Evolutionary conservation across 2,113 vertebrate genomes (phyloP).

Genomic region (Myocastor coypus): DNA sequence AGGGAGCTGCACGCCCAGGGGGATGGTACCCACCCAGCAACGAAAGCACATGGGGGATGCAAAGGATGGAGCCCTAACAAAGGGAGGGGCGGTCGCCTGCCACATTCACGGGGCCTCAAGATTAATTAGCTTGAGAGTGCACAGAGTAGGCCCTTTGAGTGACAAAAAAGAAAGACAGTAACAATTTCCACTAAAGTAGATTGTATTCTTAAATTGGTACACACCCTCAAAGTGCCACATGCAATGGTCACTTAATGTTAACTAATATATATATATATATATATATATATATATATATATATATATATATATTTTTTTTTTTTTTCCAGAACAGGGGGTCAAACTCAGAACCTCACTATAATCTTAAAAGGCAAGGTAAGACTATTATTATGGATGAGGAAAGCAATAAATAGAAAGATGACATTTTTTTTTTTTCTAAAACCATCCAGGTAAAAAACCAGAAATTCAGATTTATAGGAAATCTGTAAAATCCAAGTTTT

Average conservation of each 20-base stretch:
- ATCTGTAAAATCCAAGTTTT: neutral
- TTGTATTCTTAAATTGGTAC: neutral
- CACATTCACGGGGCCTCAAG: neutral
- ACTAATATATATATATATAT: no score
- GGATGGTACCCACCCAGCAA: neutral
- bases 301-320: no score
- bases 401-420: neutral
- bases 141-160: neutral
- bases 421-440: neutral
- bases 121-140: neutral
- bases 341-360: neutral
- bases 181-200: neutral
- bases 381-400: neutral
- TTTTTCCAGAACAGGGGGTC: no score
- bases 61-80: neutral
- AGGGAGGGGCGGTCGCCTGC: neutral
- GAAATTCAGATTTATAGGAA: neutral
- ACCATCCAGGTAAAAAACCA: neutral
- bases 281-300: no score
- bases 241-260: neutral
- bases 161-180: neutral
- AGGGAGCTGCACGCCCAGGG: neutral
- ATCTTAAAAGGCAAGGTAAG: slow-evolving; percentile 2
- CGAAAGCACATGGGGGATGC: neutral
- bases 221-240: neutral